Conservation (phyloP, 2,888 invertebrate species). For the Coecobrya sp. region DNA sequence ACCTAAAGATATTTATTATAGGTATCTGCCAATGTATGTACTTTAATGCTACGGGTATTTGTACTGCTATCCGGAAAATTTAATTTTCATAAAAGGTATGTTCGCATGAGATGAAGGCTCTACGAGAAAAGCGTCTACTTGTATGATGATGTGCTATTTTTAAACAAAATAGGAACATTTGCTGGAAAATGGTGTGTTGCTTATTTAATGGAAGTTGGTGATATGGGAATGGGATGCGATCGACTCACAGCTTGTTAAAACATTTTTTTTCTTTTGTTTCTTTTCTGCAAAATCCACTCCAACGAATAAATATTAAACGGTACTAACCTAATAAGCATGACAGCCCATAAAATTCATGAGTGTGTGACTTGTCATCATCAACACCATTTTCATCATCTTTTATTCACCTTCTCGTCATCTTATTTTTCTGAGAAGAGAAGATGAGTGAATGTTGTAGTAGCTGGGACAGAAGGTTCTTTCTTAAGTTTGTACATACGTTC, state of each 20-base stretch:
- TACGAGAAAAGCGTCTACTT: neutral
- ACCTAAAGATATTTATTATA: neutral
- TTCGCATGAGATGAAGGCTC: neutral
- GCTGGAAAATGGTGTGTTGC: neutral
- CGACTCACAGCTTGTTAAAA: neutral
- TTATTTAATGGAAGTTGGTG: neutral
- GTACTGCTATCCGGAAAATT: neutral
- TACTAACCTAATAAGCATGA: constrained; percentile 58
- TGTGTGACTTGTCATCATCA: constrained; percentile 58
- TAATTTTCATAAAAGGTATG: constrained; percentile 40
- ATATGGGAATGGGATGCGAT: constrained; percentile 9
- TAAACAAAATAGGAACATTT: neutral
- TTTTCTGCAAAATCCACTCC: neutral
- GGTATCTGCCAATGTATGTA: neutral
- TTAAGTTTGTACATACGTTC: neutral
- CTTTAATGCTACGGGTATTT: neutral
- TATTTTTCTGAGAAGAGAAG: neutral
- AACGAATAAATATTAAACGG: constrained; percentile 13
- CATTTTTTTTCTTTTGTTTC: neutral
- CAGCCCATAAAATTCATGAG: constrained; percentile 62
- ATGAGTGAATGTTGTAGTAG: neutral
- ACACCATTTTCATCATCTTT: constrained; percentile 51
- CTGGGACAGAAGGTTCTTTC: neutral
- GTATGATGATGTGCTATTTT: neutral
- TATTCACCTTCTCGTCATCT: constrained; percentile 41